These are phyloP conservation scores for Athene cunicularia DNA, from an alignment of 2,113 vertebrate species.

Conservation along the genomic window DNA sequence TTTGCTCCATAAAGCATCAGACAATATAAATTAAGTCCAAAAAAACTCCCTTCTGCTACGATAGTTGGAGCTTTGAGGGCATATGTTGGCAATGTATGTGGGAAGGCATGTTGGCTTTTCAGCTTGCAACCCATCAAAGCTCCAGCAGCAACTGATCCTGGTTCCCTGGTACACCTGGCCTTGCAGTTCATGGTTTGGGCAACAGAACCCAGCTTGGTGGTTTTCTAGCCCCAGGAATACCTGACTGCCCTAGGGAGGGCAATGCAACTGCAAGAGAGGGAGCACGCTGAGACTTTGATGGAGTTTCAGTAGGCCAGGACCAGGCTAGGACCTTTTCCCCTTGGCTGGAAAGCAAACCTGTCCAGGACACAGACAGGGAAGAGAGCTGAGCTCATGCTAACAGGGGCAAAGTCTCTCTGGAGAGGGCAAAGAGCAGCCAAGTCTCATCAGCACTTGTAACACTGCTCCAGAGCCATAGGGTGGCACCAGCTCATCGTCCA, in stretches of 20 bases:
- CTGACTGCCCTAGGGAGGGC: background rate
- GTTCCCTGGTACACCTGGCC: background rate
- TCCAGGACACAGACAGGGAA: background rate
- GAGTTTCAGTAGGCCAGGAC: background rate
- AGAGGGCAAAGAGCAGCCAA: background rate
- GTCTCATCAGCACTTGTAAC: background rate
- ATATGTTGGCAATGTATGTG: rapidly evolving
- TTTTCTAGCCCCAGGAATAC: background rate
- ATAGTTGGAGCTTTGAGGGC: background rate
- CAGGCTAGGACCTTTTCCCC: background rate
- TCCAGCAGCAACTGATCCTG: background rate
- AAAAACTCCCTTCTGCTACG: background rate
- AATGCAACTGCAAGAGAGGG: background rate
- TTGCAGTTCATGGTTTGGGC: background rate
- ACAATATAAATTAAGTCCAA: background rate
- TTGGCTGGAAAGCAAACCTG: background rate
- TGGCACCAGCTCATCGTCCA: constrained; percentile 11
- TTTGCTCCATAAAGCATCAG: background rate
- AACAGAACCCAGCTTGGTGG: background rate
- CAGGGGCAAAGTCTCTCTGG: background rate
- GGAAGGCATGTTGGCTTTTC: background rate
- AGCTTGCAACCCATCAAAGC: background rate
- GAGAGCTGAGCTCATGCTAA: background rate
- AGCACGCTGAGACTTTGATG: background rate
- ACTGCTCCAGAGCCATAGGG: constrained; percentile 25